Base-by-base conservation (phyloP, 2,797 vertebrate species). In the Holocentrus rufus region DNA sequence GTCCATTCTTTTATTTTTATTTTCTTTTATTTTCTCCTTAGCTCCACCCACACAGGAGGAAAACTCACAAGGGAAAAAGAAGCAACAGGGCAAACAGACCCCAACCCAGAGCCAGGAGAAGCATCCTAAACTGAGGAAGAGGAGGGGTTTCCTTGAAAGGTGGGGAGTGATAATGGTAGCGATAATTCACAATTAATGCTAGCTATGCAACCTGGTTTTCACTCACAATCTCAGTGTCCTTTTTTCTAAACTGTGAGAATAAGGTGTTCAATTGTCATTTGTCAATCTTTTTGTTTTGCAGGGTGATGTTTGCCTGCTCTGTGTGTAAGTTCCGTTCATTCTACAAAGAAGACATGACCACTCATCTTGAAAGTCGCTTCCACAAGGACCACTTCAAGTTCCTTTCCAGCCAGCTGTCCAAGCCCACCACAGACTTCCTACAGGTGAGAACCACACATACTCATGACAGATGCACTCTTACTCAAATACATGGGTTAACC, bases 351-450 rank as follows among this genome's bases (percentile, higher is more conserved):
- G 97, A 98, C 82, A 97, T 98, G 96, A 90, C 91, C 44, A 79
- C 69, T 69, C 97, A 98, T 67, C 92, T 98, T 0, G 95, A 96
- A 47, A 98, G 97, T 85, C 95, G 94, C 64, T 98, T 98, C 86
- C 97, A 98, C 79, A 97, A 96, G 87, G 97, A 98, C 18, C 96
- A 97, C 71, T 96, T 98, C 76, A 95, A 95, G 83, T 98, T 95
- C 22, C 95, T 98, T 0, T 94, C 95, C 54, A 93, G 92, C 78
- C 96, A 97, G 65, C 87, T 98, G 59, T 95, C 96, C 8, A 96
- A 96, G 57, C 96, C 97, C 71, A 97, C 96, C 0, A 96, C 96
- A 0, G 96, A 98, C 77, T 98, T 98, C 75, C 91, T 98, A 20
- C 94, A 98, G 95, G 97, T 97, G 79, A 79, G 42, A 15, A 34